Base-by-base conservation (phyloP, 2,797 vertebrate genomes). In the Centropyge bicolor region DNA sequence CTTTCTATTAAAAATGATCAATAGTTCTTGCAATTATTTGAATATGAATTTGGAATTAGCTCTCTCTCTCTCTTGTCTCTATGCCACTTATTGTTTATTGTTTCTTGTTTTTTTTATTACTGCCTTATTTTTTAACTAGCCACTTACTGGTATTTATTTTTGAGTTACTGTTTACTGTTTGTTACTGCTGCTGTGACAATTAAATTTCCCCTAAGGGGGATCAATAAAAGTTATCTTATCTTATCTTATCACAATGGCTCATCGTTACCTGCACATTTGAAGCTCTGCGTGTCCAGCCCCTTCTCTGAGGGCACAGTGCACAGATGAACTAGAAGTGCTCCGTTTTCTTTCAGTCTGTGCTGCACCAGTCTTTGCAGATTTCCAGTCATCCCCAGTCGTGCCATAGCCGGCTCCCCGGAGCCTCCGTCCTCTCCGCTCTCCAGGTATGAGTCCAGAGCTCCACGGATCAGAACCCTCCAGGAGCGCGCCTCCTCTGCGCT, bases 201-300 rank as follows among this genome's bases (percentile, higher is more conserved):
- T n/a, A n/a, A n/a, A n/a, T n/a, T n/a, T n/a, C n/a, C n/a, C n/a
- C n/a, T n/a, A n/a, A n/a, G n/a, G n/a, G n/a, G n/a, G n/a, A n/a
- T n/a, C n/a, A n/a, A n/a, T n/a, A n/a, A n/a, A n/a, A n/a, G n/a
- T n/a, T n/a, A n/a, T n/a, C n/a, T n/a, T n/a, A n/a, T n/a, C n/a
- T n/a, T n/a, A n/a, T n/a, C n/a, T n/a, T n/a, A n/a, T n/a, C n/a
- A 56, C 16, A 45, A 40, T 4, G 14, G 19, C 48, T 52, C 2
- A 45, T 3, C 1, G 1, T 31, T 93, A 99, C 98, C 98, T 96
- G 98, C 97, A 70, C 98, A 99, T 93, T 96, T 98, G 92, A 97
- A 99, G 92, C 94, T 95, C 94, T 99, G 98, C 0, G 93, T 77
- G 74, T 99, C 97, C 64, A 99, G 90, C 3, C 98, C 98, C 64